Base-by-base conservation (phyloP, 1,140 invertebrate species). In the Notospermus geniculatus region DNA sequence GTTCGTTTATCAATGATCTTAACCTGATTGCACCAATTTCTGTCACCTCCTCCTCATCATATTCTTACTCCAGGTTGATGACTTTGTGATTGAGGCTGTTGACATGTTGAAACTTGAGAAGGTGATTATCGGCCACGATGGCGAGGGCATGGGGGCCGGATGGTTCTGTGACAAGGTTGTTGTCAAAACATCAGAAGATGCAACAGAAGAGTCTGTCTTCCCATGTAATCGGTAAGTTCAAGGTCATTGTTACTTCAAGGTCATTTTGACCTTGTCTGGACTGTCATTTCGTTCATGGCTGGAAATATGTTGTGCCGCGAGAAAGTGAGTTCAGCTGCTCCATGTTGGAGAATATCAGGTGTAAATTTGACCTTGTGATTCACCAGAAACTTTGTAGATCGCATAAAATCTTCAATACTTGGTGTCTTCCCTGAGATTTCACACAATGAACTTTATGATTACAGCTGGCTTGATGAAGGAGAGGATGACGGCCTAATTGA, bases 61-160 rank as follows among this genome's bases (percentile, higher is more conserved):
- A 1, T 57, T 29, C 32, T 50, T 46, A 50, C 57, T 45, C 17
- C 59, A 78, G 72, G 66, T 67, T 25, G 70, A 74, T 46, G 61
- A 62, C 27, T 78, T 78, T 64, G 68, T 71, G 30, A 55, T 78
- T 23, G 76, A 78, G 52, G 73, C 74, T 27, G 74, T 78, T 19
- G 62, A 64, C 27, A 59, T 78, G 11, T 74, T 74, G 28, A 65
- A 67, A 52, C 62, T 76, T 25, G 74, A 73, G 56, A 56, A 72
- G 45, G 59, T 78, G 25, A 75, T 76, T 59, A 65, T 78, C 25
- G 76, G 76, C 0, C 74, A 78, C 68, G 74, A 76, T 69, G 74
- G 73, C 0, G 76, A 71, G n/a, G 69, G 67, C 15, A 62, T 67
- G 63, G 73, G 73, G 72, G 67, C 72, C 15, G 68, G 71, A 15